Base-by-base conservation (phyloP, 2,113 vertebrate genomes). In the Eubucco bourcierii region DNA sequence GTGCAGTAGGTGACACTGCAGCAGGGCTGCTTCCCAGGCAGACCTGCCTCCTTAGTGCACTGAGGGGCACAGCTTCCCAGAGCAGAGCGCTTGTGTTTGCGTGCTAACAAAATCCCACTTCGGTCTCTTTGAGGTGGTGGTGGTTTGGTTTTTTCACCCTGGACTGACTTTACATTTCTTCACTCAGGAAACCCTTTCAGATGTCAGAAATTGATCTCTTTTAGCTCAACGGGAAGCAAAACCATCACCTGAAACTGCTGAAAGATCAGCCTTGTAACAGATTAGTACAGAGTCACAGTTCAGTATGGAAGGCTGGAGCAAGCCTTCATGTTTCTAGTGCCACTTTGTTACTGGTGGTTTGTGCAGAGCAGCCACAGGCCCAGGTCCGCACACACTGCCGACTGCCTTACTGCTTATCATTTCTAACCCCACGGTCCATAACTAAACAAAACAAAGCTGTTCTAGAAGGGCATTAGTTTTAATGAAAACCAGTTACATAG, bases 401-500 rank as follows among this genome's bases (percentile, higher is more conserved):
- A 74, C 76, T 79, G 55, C 14, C 12, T 80, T 84, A 72, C 61
- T 85, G 77, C 31, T 64, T 71, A 11, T 65, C n/a, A 88, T 72
- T 90, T 91, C 90, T 85, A 75, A 90, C 88, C 77, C 73, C 80
- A 73, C 58, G 33, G 81, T 78, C 58, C 25, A 46, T 63, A 95
- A 94, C 94, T 86, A 94, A 95, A 78, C 90, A 66, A 91, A 93
- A 77, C 80, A 87, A 56, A 74, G 39, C 47, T 72, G 60, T 77
- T 86, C 33, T 68, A 63, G 41, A 67, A 85, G 58, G 90, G 67
- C 39, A 88, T 90, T 90, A 86, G n/a, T 80, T 70, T 68, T 91
- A 91, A 96, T 86, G 84, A 89, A 94, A 95, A 89, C 65, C 91
- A 90, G 85, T 88, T 80, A 87, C 7, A 10, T 39, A 89, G 58